Conservation (phyloP, 2,113 vertebrate genomes). For the Stigmatopora nigra region DNA sequence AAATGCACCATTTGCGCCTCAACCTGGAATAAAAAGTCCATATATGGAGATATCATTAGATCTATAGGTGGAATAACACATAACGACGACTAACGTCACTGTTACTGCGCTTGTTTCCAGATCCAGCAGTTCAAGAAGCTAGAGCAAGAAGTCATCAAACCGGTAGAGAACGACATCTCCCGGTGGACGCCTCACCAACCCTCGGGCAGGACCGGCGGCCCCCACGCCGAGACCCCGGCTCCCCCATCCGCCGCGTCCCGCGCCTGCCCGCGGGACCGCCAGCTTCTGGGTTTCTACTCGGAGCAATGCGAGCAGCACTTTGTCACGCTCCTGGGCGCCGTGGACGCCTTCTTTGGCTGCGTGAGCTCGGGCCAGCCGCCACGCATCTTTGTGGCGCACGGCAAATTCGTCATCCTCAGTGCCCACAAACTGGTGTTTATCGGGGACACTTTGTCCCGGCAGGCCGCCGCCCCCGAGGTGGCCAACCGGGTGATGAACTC, state of each 20-base stretch:
- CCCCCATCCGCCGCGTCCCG: slow-evolving; percentile 40
- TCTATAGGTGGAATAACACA: too few species aligned
- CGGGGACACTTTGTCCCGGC: slow-evolving; percentile 85
- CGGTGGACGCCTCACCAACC: slow-evolving; percentile 82
- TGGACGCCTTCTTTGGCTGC: slow-evolving; percentile 87
- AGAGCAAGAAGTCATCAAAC: slow-evolving; percentile 90
- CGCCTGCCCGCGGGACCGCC: slow-evolving; percentile 73
- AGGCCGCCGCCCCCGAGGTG: slow-evolving; percentile 77
- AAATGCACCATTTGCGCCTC: too few species aligned
- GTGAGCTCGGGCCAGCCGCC: slow-evolving; percentile 84
- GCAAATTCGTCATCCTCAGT: slow-evolving; percentile 93
- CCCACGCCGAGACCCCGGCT: slow-evolving; percentile 38
- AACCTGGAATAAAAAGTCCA: too few species aligned
- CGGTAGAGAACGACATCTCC: slow-evolving; percentile 88
- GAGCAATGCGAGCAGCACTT: slow-evolving; percentile 92
- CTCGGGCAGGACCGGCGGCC: slow-evolving; percentile 23
- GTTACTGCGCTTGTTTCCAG: slow-evolving; percentile 63
- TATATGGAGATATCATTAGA: too few species aligned
- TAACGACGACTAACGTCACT: not conserved
- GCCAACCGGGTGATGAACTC: slow-evolving; percentile 86
- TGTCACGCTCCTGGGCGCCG: slow-evolving; percentile 84
- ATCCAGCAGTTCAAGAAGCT: slow-evolving; percentile 89
- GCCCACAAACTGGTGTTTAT: slow-evolving; percentile 98
- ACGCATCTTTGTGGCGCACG: slow-evolving; percentile 91
- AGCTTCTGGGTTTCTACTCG: slow-evolving; percentile 84